Evolutionary conservation across 2,113 vertebrate species (phyloP), one percentile per base, ranked within the genome.

Genomic region (Pachypanchax playfairii): DNA sequence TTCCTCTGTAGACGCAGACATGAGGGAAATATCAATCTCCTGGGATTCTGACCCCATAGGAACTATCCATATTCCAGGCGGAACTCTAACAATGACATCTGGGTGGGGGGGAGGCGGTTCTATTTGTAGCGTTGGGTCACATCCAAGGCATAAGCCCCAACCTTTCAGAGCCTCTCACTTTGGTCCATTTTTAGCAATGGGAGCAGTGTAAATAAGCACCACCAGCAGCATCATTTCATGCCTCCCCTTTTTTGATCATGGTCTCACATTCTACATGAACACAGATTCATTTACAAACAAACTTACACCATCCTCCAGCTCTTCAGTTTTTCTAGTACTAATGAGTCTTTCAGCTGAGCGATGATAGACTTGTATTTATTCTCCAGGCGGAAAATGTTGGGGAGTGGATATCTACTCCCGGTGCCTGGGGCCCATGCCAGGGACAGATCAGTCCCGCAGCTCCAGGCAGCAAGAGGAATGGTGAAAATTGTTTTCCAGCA

Each of bases 121-220:
- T 94, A 92, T 94, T 93, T 94, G 93, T 91, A 90, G 87, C 47
- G 62, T 28, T 33, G 28, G 77, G 88, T 93, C 91, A 89, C 91
- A 91, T 87, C 85, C 68, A 87, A 76, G 82, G 81, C 83, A 57
- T 74, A 87, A 79, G 56, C 71, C 58, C 35, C 50, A 85, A 52
- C 88, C 85, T 93, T 88, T 89, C 84, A 74, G 75, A 85, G 84
- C 90, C 89, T 87, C 88, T 87, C 89, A 83, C 91, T 82, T 90
- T 80, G 81, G 88, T 87, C 89, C 93, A 92, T 93, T 93, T 94
- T 93, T 94, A 93, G 93, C 83, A 89, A 80, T 75, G 69, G 85
- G 82, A 79, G 84, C 91, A 91, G 70, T 88, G 92, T 94, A 93
- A 93, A 94, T 88, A 94, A 93, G 89, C 91, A 90, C 85, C 89